Evolutionary conservation across 1,140 invertebrate genomes (phyloP), one percentile per base, ranked within the genome.

Genomic region (Choristoneura fumiferana): DNA sequence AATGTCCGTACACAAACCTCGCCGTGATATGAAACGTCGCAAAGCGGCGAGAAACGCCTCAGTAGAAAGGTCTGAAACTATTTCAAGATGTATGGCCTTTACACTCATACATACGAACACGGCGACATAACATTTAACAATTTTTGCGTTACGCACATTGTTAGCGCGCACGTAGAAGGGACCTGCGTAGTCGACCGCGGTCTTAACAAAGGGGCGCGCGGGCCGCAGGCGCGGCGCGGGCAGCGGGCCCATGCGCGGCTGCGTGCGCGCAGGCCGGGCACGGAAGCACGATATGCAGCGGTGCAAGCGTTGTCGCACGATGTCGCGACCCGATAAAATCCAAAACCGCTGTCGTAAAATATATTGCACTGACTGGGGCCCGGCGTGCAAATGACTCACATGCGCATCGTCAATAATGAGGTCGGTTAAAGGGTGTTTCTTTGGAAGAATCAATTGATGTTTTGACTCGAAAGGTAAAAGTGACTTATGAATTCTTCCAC

Each of bases 21-120:
- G 62, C 35, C 72, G 53, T 8, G 67, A 54, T 10, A 73, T 67
- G 57, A 86, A 87, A 52, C 63, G 60, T 53, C 57, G 15, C 18
- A 92, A 62, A 0, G 75, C 71, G 5, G 70, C 65, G 1, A 87
- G n/a, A 58, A 87, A 84, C 4, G 63, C 68, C 33, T 74, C 65
- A 0, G 73, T 75, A 1, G 78, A 67, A 3, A 85, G 29, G 58
- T 80, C 70, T 0, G 54, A 62, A 63, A 84, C 76, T 69, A 62
- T 62, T 84, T 77, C 90, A 69, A 81, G 77, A 81, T 89, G 89
- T 70, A 71, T 83, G 72, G 80, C 79, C 83, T 68, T 87, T 1
- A 77, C 72, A 8, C 63, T 58, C 57, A 75, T 63, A 58, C 76
- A 82, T 1, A 81, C 57, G 43, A 79, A 81, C 12, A 81, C 54